phyloP scores from a whole-genome alignment of 2,797 vertebrate species.

The Karalla daura region DNA sequence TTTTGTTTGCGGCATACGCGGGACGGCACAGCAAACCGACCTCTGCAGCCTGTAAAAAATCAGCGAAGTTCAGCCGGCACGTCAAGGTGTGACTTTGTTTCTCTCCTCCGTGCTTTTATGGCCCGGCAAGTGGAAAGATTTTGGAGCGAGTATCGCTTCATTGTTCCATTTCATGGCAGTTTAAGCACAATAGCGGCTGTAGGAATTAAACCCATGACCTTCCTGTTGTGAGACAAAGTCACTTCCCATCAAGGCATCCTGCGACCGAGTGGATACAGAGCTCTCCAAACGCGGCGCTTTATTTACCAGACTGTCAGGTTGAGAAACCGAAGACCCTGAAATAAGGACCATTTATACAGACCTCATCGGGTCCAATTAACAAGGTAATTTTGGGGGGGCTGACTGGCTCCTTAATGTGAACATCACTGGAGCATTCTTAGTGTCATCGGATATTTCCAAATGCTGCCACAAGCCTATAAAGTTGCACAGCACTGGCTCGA shows the following conservation, averaged over 20 bases:
- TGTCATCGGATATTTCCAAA: slow-evolving; percentile 2
- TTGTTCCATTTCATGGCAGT: slow-evolving; percentile 67
- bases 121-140: slow-evolving; percentile 28
- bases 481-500: slow-evolving; percentile 21
- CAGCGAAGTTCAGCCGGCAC: background rate
- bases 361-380: slow-evolving; percentile 41
- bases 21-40: no score
- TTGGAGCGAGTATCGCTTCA: slow-evolving; percentile 45
- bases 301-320: slow-evolving; percentile 36
- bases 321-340: slow-evolving; percentile 43
- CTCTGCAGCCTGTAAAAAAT: background rate
- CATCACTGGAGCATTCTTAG: no score
- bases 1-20: no score
- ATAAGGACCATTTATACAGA: no score
- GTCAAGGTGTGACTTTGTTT: slow-evolving; percentile 19
- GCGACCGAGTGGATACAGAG: slow-evolving; percentile 33
- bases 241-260: slow-evolving; percentile 66
- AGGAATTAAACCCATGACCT: slow-evolving; percentile 72
- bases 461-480: slow-evolving; percentile 26
- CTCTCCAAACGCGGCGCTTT: slow-evolving; percentile 25
- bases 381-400: slow-evolving; percentile 14
- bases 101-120: slow-evolving; percentile 36
- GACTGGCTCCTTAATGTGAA: slow-evolving; percentile 15
- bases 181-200: slow-evolving; percentile 67
- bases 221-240: slow-evolving; percentile 74